Base-by-base conservation (phyloP, 2,113 vertebrate species). In the Apistogramma diplotaenia region DNA sequence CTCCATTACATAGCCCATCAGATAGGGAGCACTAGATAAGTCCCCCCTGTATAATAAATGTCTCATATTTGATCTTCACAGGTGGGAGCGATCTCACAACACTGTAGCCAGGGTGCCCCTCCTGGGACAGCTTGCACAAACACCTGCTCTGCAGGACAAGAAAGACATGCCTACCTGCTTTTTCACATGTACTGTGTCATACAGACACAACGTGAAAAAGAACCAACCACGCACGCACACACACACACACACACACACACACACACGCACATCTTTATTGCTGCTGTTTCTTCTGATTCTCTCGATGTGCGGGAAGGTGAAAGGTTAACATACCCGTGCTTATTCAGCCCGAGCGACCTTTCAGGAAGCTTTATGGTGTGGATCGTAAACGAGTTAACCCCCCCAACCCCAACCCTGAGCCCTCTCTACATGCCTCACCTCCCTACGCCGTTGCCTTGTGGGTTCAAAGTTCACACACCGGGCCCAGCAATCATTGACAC, bases 11-110 rank as follows among this genome's bases (percentile, higher is more conserved):
- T 92, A 92, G 89, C 92, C 84, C 87, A 94, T 94, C 94, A 93
- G 94, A 94, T 94, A 95, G 93, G 87, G 87, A 84, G 77, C 55
- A 58, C 72, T 80, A 91, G 91, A 94, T 94, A 95, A 95, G 93
- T 94, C 93, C 90, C 93, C 90, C 83, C 88, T 89, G 93, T 93
- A 91, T 93, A 94, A 95, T 94, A 94, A 94, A 94, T 93, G 89
- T 85, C 91, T 93, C 93, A 93, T 93, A 95, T 94, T 94, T 94
- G 92, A 94, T 94, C 94, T 95, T 93, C 93, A 93, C 92, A 93
- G 93, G 92, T 94, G 89, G 91, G 93, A 93, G 81, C 78, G 86
- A 90, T 94, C 91, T 90, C 93, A 91, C 89, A 90, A 80, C 86
- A 71, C 58, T 49, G 62, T 61, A 81, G 89, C 84, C 83, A 13